phyloP scores from a whole-genome alignment of 2,113 vertebrate genomes.

The Butastur rufipennis region DNA sequence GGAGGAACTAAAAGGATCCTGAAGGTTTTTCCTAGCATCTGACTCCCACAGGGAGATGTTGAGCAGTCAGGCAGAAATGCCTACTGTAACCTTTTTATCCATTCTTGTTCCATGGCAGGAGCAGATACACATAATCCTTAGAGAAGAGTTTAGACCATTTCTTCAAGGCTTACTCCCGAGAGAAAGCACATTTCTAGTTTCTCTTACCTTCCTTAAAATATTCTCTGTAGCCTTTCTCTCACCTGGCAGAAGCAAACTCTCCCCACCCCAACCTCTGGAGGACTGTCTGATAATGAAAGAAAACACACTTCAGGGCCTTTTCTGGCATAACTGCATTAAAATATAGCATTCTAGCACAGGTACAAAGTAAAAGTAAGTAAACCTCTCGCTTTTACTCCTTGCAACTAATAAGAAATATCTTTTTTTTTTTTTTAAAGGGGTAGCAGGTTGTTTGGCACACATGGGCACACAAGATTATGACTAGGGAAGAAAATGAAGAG shows the following conservation, averaged over 20 bases:
- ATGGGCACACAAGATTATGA: conserved; percentile 58
- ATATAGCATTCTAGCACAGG: not conserved
- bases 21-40: not conserved
- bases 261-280: not conserved
- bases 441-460: conserved; percentile 4
- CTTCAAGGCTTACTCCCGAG: not conserved
- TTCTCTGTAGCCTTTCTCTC: not conserved
- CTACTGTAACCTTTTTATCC: not conserved
- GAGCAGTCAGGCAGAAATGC: not conserved
- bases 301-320: not conserved
- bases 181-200: not conserved
- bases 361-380: not conserved
- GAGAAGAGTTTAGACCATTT: not conserved
- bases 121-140: accelerated
- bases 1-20: not conserved
- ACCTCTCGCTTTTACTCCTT: not conserved
- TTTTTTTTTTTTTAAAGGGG: conserved; percentile 23
- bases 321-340: not conserved
- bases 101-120: not conserved
- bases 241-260: not conserved
- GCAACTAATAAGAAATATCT: not conserved
- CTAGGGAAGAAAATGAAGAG: conserved; percentile 62
- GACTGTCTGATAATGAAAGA: not conserved
- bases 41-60: not conserved
- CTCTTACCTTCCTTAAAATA: not conserved